Evolutionary conservation across 2,888 invertebrate genomes (phyloP), one percentile per base, ranked within the genome.

Genomic region (Dryococelus australis): DNA sequence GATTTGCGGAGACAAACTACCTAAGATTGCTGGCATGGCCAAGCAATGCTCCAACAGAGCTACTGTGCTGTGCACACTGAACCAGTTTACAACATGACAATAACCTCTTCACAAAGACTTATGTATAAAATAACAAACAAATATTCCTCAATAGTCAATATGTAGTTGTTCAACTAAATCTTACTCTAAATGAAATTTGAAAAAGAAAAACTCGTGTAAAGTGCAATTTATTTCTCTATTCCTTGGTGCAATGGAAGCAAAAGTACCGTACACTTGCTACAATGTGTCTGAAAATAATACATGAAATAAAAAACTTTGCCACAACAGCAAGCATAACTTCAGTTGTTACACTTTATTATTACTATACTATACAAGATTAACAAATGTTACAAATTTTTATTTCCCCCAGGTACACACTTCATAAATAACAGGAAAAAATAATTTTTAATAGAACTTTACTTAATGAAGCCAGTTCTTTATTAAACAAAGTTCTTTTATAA

Each of bases 401-500:
- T 65, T 65, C n/a, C 65, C 65, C 65, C 65, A 65, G 65, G 65
- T 65, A 65, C 65, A 65, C 10, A 65, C 65, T 65, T 65, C n/a
- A 65, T 24, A 65, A 24, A 65, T 24, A 65, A 65, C 65, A 24
- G n/a, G 65, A n/a, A 10, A 51, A 65, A 65, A 65, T 65, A 35
- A 65, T 65, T 16, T 65, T 65, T 65, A 65, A 65, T 16, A 65
- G 65, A 65, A 24, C n/a, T 65, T 65, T 65, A 65, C n/a, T 24
- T 65, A 65, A n/a, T 65, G 65, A 65, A 65, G n/a, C 65, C 20
- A n/a, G n/a, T 24, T 65, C 65, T 65, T 65, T n/a, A n/a, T n/a
- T n/a, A n/a, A n/a, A n/a, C n/a, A n/a, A n/a, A n/a, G n/a, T 65
- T 65, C 20, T 65, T 47, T 65, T 24, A 65, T 65, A 65, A 65